Percentiles rank a stretch among this genome's conserved stretches.
Evolutionary conservation across 2,888 invertebrate genomes (phyloP).

Genomic region (Limenitis camilla): DNA sequence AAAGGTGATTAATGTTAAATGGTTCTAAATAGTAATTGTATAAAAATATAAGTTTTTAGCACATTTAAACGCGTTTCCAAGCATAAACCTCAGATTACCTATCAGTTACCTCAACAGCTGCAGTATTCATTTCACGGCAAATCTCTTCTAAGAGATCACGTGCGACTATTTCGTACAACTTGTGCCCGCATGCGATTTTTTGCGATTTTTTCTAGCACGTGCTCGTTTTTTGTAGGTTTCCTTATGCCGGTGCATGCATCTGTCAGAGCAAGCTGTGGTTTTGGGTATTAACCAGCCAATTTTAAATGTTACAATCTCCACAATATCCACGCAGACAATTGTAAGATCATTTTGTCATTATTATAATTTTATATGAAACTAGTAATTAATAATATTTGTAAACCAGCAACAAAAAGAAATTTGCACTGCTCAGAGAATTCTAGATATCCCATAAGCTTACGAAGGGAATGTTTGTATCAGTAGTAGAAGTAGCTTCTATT

Average conservation of each 20-base stretch:
- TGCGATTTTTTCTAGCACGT: slow-evolving; percentile 67
- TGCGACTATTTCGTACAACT: slow-evolving; percentile 53
- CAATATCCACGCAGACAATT: too few relatives aligned
- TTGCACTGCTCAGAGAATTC: too few relatives aligned
- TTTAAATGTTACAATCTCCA: slow-evolving; percentile 24
- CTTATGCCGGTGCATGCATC: slow-evolving; percentile 62
- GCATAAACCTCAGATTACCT: slow-evolving; percentile 5
- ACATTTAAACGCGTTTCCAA: neutral
- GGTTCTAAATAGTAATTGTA: too few relatives aligned
- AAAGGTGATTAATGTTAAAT: too few relatives aligned
- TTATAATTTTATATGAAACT: too few relatives aligned
- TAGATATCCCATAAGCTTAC: too few relatives aligned
- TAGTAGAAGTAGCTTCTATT: too few relatives aligned
- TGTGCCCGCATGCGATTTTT: slow-evolving; percentile 71
- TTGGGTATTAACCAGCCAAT: slow-evolving; percentile 38
- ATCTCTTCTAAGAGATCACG: slow-evolving; percentile 51
- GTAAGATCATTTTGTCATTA: too few relatives aligned
- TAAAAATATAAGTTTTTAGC: too few relatives aligned
- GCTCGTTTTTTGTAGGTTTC: slow-evolving; percentile 63
- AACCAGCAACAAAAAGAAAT: too few relatives aligned
- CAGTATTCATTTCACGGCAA: slow-evolving; percentile 47
- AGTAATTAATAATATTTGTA: too few relatives aligned
- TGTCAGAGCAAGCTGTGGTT: slow-evolving; percentile 68
- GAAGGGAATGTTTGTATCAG: too few relatives aligned
- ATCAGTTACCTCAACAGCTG: slow-evolving; percentile 32